Conservation (phyloP, 2,113 vertebrate species). For the Anguilla rostrata region DNA sequence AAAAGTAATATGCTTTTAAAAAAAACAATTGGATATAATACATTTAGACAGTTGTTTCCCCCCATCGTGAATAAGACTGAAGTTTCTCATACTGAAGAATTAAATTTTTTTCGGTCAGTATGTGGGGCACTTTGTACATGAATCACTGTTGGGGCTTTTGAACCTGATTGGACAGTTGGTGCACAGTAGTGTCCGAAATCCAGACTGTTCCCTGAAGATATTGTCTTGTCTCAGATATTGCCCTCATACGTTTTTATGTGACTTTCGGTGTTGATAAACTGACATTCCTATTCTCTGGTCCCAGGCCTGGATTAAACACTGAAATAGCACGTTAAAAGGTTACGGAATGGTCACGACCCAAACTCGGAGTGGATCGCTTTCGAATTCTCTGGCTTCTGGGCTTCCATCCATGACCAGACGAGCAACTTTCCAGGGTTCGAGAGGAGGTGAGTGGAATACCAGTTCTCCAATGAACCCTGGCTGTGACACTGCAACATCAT, state of each 20-base stretch:
- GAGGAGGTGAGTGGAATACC: constrained; percentile 17
- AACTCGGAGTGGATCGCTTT: constrained; percentile 61
- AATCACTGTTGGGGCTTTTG: constrained; percentile 16
- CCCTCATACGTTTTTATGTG: constrained; percentile 63
- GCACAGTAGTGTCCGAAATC: constrained; percentile 52
- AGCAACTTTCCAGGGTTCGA: constrained; percentile 35
- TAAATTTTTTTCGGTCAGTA: too few species aligned
- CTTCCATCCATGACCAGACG: constrained; percentile 56
- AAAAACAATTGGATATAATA: too few species aligned
- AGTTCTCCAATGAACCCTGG: constrained; percentile 11
- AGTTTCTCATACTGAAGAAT: too few species aligned
- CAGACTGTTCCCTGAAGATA: constrained; percentile 78
- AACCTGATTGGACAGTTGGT: constrained; percentile 43
- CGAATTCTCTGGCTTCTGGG: constrained; percentile 58
- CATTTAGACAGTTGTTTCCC: background rate
- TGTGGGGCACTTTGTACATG: too few species aligned
- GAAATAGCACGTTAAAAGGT: constrained; percentile 69
- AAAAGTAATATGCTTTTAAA: too few species aligned
- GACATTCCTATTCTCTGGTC: constrained; percentile 77
- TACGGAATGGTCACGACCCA: constrained; percentile 48
- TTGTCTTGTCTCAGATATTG: constrained; percentile 66
- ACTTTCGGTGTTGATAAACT: constrained; percentile 74
- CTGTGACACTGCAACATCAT: constrained; percentile 43
- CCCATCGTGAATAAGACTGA: background rate
- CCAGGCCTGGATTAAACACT: constrained; percentile 65